These are phyloP conservation scores for Bovichtus variegatus DNA, from an alignment of 2,797 vertebrate genomes.

Conservation along the genomic window DNA sequence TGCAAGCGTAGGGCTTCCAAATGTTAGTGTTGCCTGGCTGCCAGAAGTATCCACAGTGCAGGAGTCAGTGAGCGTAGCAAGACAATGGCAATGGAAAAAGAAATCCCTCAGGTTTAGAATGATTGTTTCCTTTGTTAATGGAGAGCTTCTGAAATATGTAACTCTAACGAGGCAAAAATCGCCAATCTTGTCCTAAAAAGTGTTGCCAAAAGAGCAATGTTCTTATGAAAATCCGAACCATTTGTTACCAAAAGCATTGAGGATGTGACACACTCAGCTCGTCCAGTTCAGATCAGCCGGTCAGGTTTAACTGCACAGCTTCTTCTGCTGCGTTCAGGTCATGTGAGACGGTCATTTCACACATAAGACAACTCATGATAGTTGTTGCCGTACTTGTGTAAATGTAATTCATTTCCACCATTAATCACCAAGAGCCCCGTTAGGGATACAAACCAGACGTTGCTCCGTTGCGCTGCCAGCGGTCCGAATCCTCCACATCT, in stretches of 20 bases:
- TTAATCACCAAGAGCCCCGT: too few relatives aligned
- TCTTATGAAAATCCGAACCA: neutral
- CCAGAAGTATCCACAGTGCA: slow-evolving; percentile 1
- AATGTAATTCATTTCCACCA: too few relatives aligned
- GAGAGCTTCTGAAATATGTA: neutral
- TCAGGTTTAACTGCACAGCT: too few relatives aligned
- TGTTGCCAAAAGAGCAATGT: neutral
- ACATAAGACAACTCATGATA: too few relatives aligned
- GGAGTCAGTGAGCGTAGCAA: neutral
- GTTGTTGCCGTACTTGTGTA: too few relatives aligned
- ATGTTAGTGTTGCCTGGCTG: slow-evolving; percentile 12
- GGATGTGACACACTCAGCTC: too few relatives aligned
- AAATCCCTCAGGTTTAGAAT: neutral
- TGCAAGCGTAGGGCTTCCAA: neutral
- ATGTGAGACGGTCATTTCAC: neutral
- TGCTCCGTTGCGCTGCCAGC: too few relatives aligned
- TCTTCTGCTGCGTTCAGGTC: neutral
- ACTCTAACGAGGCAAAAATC: neutral
- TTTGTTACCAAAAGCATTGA: too few relatives aligned
- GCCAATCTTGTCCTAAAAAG: neutral
- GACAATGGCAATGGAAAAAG: neutral
- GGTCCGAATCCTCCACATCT: too few relatives aligned
- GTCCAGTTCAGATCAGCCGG: too few relatives aligned
- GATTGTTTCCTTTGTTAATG: too few relatives aligned
- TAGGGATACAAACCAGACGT: too few relatives aligned